phyloP scores from a whole-genome alignment of 2,888 invertebrate species.

The Cylindroiulus punctatus region DNA sequence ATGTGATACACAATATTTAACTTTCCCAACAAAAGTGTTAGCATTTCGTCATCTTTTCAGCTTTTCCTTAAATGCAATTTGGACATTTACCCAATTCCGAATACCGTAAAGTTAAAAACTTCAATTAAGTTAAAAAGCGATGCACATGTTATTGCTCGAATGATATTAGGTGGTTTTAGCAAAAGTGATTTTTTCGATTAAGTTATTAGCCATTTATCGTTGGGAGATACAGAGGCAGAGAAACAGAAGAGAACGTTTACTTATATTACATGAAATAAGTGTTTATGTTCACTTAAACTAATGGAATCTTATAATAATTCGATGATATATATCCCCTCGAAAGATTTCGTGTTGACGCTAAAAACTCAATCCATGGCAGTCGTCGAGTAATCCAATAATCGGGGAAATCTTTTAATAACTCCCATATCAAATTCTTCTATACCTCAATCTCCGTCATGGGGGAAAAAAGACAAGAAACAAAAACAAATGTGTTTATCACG shows the following conservation, averaged over 20 bases:
- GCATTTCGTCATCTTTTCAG: no score
- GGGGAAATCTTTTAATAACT: constrained; percentile 1
- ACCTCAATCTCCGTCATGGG: not conserved
- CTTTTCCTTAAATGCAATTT: no score
- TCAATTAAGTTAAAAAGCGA: not conserved
- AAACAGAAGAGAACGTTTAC: not conserved
- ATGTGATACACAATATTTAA: no score
- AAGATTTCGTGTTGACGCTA: constrained; percentile 18
- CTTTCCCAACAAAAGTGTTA: no score
- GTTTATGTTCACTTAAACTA: constrained; percentile 10
- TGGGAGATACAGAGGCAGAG: not conserved
- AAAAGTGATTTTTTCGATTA: constrained; percentile 9
- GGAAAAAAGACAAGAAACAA: not conserved
- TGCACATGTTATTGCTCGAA: not conserved
- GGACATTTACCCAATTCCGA: not conserved
- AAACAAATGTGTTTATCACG: constrained; percentile 6
- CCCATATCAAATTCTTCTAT: not conserved
- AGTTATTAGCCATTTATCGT: not conserved
- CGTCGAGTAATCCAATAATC: constrained; percentile 18
- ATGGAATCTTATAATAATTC: constrained; percentile 18
- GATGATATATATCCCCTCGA: not conserved
- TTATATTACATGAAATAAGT: not conserved
- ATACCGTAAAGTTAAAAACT: not conserved
- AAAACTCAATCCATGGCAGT: constrained; percentile 2
- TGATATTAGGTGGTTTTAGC: not conserved